Evolutionary conservation across 2,888 invertebrate species (phyloP).

Genomic region (Lissocephala sabroskyi): DNA sequence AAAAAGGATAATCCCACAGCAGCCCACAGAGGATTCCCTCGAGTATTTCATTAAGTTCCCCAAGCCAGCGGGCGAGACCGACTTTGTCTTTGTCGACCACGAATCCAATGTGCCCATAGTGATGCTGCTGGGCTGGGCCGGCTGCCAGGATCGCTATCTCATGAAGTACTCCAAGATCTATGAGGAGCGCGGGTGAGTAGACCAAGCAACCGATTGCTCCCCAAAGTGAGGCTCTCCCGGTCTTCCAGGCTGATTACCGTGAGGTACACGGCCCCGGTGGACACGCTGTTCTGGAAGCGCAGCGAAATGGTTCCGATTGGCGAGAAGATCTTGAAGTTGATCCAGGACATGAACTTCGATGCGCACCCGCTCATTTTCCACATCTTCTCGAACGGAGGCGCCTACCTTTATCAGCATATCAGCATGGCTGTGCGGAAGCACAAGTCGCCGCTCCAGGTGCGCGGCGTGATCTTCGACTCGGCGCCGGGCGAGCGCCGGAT

Average conservation of each 20-base stretch:
- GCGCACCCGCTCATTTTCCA: conserved; percentile 83
- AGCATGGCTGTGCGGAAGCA: conserved; percentile 76
- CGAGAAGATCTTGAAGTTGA: conserved; percentile 77
- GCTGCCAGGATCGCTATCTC: conserved; percentile 83
- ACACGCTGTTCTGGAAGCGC: conserved; percentile 78
- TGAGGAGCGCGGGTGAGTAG: conserved; percentile 81
- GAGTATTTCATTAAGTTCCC: conserved; percentile 79
- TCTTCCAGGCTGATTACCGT: conserved; percentile 81
- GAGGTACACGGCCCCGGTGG: conserved; percentile 80
- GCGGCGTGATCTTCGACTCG: conserved; percentile 81
- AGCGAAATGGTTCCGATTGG: conserved; percentile 77
- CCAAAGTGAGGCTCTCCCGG: too few relatives aligned
- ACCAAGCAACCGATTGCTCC: too few relatives aligned
- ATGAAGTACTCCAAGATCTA: conserved; percentile 86
- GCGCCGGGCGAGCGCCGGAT: conserved; percentile 78
- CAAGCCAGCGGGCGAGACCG: conserved; percentile 71
- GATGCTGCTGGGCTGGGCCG: conserved; percentile 85
- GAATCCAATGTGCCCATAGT: conserved; percentile 80
- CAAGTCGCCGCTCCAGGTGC: conserved; percentile 73
- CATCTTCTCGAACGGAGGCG: conserved; percentile 83
- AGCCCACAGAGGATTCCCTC: conserved; percentile 72
- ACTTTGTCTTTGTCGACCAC: conserved; percentile 76
- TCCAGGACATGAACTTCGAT: conserved; percentile 79
- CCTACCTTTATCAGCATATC: conserved; percentile 80
- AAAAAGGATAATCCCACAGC: too few relatives aligned